These are phyloP conservation scores for Dynastes hyllus DNA, from an alignment of 2,888 invertebrate genomes.

Conservation along the genomic window DNA sequence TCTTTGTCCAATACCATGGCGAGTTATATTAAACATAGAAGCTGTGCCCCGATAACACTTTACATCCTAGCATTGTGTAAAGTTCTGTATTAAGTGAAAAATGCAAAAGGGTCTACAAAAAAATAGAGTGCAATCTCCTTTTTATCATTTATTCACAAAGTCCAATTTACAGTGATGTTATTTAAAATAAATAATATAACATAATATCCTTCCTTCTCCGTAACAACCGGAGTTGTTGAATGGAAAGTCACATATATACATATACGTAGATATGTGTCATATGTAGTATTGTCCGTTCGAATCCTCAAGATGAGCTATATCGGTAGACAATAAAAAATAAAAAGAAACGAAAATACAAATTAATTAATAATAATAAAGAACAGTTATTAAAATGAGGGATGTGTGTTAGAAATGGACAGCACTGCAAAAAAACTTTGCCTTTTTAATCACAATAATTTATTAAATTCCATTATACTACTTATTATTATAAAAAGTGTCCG, in stretches of 20 bases:
- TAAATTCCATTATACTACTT: slow-evolving; percentile 52
- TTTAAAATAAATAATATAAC: slow-evolving; percentile 34
- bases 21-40: too few species aligned
- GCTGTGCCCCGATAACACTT: too few species aligned
- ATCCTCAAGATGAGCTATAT: not conserved
- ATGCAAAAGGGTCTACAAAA: not conserved
- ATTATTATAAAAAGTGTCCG: slow-evolving; percentile 50
- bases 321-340: slow-evolving; percentile 5
- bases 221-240: slow-evolving; percentile 8
- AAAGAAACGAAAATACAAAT: slow-evolving; percentile 7
- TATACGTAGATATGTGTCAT: slow-evolving; percentile 11
- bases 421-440: slow-evolving; percentile 37
- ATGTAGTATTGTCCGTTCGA: not conserved
- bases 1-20: too few species aligned
- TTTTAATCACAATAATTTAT: slow-evolving; percentile 53
- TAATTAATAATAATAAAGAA: not conserved
- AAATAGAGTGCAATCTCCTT: not conserved
- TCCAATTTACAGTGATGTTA: slow-evolving; percentile 46
- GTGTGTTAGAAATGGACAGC: slow-evolving; percentile 29
- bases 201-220: slow-evolving; percentile 1
- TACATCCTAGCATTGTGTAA: too few species aligned
- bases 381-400: slow-evolving; percentile 8
- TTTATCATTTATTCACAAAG: slow-evolving; percentile 41
- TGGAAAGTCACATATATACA: slow-evolving; percentile 35
- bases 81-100: too few species aligned